Percentiles rank a stretch among this genome's conserved stretches.
Conservation (phyloP, 2,888 invertebrate species). For the Ophonus ardosiacus region DNA sequence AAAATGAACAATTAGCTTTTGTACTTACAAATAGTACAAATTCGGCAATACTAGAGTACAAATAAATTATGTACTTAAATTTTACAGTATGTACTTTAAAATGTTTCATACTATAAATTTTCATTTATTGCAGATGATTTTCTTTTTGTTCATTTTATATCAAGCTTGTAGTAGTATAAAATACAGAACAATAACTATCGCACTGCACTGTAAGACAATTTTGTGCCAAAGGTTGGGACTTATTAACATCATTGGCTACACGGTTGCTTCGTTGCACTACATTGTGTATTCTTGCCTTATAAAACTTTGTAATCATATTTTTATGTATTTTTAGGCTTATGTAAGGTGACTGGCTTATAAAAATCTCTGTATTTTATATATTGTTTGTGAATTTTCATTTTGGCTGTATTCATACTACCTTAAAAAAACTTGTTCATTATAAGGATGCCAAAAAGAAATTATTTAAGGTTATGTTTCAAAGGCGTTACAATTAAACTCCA, state of each 20-base stretch:
- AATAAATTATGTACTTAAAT: background rate
- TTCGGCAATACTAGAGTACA: background rate
- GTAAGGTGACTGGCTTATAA: background rate
- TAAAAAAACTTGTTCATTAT: background rate
- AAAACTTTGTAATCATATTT: background rate
- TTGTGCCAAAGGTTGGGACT: background rate
- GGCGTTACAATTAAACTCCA: too few relatives aligned
- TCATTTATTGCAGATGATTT: background rate
- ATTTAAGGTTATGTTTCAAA: too few relatives aligned
- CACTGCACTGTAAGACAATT: background rate
- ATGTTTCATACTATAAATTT: background rate
- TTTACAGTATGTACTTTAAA: background rate
- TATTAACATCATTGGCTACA: constrained; percentile 4
- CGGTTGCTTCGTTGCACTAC: background rate
- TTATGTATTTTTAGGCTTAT: background rate
- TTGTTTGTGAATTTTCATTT: background rate
- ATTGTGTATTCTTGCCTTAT: background rate
- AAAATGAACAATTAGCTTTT: constrained; percentile 31
- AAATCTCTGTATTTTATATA: background rate
- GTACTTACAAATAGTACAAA: constrained; percentile 45
- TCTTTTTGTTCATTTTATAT: constrained; percentile 3
- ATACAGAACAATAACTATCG: background rate
- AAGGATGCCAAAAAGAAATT: background rate
- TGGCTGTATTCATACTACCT: background rate
- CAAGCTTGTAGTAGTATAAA: background rate